phyloP scores from a whole-genome alignment of 2,888 invertebrate genomes.

The Drosophila mercatorum region DNA sequence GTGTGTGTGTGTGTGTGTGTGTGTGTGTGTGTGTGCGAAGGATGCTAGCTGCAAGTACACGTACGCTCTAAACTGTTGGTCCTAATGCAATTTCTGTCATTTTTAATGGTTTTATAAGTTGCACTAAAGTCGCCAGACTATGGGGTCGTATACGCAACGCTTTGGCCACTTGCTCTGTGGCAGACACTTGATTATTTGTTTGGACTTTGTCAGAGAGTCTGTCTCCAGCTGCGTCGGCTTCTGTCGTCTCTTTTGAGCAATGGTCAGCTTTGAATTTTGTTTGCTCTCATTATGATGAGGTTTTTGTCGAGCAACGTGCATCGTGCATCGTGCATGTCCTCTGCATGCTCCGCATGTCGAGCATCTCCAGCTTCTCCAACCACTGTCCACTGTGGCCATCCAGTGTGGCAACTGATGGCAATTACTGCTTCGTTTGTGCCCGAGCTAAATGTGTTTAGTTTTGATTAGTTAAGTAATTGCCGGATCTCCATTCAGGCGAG shows the following conservation, averaged over 20 bases:
- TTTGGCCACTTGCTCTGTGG: conserved; percentile 6
- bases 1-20: background rate
- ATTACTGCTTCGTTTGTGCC: conserved; percentile 62
- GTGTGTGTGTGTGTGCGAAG: conserved; percentile 19
- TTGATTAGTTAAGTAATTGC: conserved; percentile 74
- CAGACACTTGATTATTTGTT: conserved; percentile 51
- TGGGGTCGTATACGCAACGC: conserved; percentile 14
- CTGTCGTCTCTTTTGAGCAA: conserved; percentile 18
- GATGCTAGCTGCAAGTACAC: conserved; percentile 18
- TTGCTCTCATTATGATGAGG: conserved; percentile 59
- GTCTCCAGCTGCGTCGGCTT: background rate
- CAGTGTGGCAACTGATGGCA: conserved; percentile 43
- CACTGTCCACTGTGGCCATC: conserved; percentile 17
- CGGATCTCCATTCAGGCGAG: conserved; percentile 26
- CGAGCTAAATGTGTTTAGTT: conserved; percentile 58
- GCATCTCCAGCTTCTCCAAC: conserved; percentile 1
- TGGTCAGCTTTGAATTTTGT: conserved; percentile 61
- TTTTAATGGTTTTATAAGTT: conserved; percentile 76
- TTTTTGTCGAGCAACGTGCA: background rate
- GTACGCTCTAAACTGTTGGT: conserved; percentile 40
- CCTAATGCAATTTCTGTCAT: conserved; percentile 69
- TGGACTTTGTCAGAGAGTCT: conserved; percentile 21
- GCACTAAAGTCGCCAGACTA: conserved; percentile 33
- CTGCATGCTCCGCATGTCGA: conserved; percentile 3
- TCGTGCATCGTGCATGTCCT: background rate